Percentiles rank a stretch among this genome's conserved stretches.
These are phyloP conservation scores for Bergia puertoricense DNA, from an alignment of 92 coral and sea anemone species.

Conservation along the genomic window DNA sequence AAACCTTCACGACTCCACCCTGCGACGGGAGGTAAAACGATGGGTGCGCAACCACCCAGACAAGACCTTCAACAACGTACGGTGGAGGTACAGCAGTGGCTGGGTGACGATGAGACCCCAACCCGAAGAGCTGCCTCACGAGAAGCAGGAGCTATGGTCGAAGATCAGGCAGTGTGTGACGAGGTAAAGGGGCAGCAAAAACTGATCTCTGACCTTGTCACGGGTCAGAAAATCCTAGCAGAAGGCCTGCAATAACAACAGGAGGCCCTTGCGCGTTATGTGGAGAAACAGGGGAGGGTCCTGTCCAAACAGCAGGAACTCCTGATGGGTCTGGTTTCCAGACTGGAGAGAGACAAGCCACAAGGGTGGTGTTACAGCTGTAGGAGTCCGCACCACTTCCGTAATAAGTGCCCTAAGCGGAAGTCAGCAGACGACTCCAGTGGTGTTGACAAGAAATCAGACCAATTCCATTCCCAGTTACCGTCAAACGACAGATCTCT, in stretches of 20 bases:
- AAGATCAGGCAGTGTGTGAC: background rate
- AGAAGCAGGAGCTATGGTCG: background rate
- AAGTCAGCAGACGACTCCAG: background rate
- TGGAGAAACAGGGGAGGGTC: constrained; percentile 38
- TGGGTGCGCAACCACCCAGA: background rate
- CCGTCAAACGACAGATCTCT: constrained; percentile 48
- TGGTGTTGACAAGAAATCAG: background rate
- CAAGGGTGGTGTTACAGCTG: constrained; percentile 38
- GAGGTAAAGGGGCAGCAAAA: constrained; percentile 19
- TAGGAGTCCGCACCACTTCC: constrained; percentile 30
- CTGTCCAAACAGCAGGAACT: constrained; percentile 39
- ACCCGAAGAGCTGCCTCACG: background rate
- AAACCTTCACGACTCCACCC: background rate
- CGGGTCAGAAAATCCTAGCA: constrained; percentile 54
- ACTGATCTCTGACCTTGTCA: constrained; percentile 47
- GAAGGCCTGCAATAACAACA: constrained; percentile 56
- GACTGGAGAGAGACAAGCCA: constrained; percentile 4
- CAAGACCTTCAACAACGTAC: no score
- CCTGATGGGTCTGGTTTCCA: constrained; percentile 31
- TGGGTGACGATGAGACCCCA: background rate
- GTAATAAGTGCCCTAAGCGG: constrained; percentile 26
- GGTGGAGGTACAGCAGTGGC: background rate
- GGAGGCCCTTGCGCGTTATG: constrained; percentile 38
- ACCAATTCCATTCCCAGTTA: background rate
- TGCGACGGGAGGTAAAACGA: background rate